Evolutionary conservation across 2,888 invertebrate species (phyloP).

Genomic region (Hanleya hanleyi): DNA sequence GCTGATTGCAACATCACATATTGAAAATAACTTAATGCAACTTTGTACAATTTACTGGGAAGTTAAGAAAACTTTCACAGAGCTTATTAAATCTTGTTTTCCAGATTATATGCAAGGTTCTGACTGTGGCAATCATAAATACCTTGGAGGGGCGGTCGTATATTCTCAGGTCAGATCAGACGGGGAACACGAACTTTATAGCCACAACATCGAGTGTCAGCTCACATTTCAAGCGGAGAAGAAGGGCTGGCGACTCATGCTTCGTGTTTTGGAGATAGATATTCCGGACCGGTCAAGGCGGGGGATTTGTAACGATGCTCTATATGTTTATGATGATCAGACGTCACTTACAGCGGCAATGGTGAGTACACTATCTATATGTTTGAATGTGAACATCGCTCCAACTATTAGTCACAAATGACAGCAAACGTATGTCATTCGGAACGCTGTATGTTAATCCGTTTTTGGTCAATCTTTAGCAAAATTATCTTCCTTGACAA

Average conservation of each 20-base stretch:
- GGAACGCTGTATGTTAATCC: too few species aligned
- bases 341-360: conserved; percentile 58
- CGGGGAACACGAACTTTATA: conserved; percentile 42
- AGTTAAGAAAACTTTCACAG: neutral
- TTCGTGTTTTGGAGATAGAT: conserved; percentile 65
- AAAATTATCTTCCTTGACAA: too few species aligned
- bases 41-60: too few species aligned
- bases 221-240: conserved; percentile 64
- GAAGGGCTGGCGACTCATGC: conserved; percentile 63
- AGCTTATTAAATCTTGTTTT: conserved; percentile 20
- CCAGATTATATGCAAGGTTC: conserved; percentile 67
- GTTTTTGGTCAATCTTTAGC: too few species aligned
- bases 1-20: too few species aligned
- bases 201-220: conserved; percentile 59
- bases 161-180: conserved; percentile 59
- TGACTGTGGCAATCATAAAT: conserved; percentile 57
- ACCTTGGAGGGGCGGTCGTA: conserved; percentile 65
- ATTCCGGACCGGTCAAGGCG: conserved; percentile 59
- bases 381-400: too few species aligned
- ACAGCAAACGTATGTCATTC: too few species aligned
- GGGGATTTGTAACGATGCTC: conserved; percentile 68
- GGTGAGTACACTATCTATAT: conserved; percentile 63
- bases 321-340: conserved; percentile 67
- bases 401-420: too few species aligned
- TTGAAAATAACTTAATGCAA: too few species aligned